phyloP scores from a whole-genome alignment of 2,113 vertebrate genomes.

The Eretmochelys imbricata region DNA sequence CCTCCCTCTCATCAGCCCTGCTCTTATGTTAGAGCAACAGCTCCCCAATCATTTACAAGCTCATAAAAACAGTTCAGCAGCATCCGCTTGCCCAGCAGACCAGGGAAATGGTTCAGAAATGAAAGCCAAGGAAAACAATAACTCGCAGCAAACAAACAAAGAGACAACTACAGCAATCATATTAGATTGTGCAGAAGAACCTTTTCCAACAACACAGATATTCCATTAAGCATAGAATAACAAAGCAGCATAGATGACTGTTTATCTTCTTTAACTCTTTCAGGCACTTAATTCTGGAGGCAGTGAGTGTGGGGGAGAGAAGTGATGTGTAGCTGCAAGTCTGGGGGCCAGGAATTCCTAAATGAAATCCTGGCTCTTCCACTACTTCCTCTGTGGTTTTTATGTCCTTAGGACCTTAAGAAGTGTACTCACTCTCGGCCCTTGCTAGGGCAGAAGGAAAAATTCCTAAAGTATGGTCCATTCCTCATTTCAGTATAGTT shows the following conservation, averaged over 20 bases:
- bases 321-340: not conserved
- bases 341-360: not conserved
- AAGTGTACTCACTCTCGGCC: not conserved
- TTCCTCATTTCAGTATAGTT: not conserved
- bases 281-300: not conserved
- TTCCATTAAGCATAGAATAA: slow-evolving; percentile 67
- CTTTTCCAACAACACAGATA: slow-evolving; percentile 58
- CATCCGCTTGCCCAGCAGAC: slow-evolving; percentile 65
- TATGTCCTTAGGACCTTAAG: not conserved
- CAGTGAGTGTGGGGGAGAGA: not conserved
- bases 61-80: slow-evolving; percentile 65
- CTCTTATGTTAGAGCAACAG: slow-evolving; percentile 64
- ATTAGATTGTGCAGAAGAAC: slow-evolving; percentile 47
- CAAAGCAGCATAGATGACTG: slow-evolving; percentile 55
- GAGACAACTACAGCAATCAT: slow-evolving; percentile 52
- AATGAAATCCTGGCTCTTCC: not conserved
- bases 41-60: slow-evolving; percentile 69
- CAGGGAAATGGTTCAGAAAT: slow-evolving; percentile 62
- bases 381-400: not conserved
- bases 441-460: not conserved
- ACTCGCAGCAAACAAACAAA: slow-evolving; percentile 63
- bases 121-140: slow-evolving; percentile 75
- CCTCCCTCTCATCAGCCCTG: not conserved
- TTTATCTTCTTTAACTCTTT: slow-evolving; percentile 40
- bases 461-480: not conserved